Base-by-base conservation (phyloP, 2,888 invertebrate genomes). In the Chrysolina oricalcia region DNA sequence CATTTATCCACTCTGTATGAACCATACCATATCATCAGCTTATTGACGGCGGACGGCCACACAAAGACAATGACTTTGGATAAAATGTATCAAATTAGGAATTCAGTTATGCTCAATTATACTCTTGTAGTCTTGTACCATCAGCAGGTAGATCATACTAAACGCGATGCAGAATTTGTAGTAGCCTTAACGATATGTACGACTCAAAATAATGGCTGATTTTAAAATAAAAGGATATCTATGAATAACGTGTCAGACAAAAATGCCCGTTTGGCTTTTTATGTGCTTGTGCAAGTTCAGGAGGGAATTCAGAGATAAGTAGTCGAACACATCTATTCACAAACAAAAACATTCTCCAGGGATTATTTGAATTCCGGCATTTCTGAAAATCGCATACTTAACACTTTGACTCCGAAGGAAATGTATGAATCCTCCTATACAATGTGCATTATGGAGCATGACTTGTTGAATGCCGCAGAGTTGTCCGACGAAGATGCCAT, bases 391-490 rank as follows among this genome's bases (percentile, higher is more conserved):
- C 62, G 66, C 70, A 67, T 70, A 68, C 53, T 63, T 53, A 70
- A 67, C 75, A 75, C 75, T 74, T 80, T 69, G 76, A 77, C 78
- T 80, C 79, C 78, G 78, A 78, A 72, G 76, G 78, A 82, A 81
- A 80, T 74, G 78, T 71, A 79, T 76, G 77, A 78, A 78, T 78
- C 72, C 56, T 77, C 67, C 63, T 69, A 74, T 56, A 80, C 78
- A 78, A 80, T 81, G 80, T 81, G 79, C 80, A 81, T 82, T 83
- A 83, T 82, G 79, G 80, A 79, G 78, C 79, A 83, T 83, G 81
- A 82, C 80, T 83, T 78, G 79, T 82, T 81, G 78, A 80, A 81
- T n/a, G n/a, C 59, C 59, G 13, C n/a, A n/a, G 27, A n/a, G n/a
- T n/a, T 59, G 59, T 59, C 15, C 59, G 21, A 23, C 11, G 59